These are phyloP conservation scores for Amiota minor DNA, from an alignment of 2,888 invertebrate genomes.

Conservation along the genomic window DNA sequence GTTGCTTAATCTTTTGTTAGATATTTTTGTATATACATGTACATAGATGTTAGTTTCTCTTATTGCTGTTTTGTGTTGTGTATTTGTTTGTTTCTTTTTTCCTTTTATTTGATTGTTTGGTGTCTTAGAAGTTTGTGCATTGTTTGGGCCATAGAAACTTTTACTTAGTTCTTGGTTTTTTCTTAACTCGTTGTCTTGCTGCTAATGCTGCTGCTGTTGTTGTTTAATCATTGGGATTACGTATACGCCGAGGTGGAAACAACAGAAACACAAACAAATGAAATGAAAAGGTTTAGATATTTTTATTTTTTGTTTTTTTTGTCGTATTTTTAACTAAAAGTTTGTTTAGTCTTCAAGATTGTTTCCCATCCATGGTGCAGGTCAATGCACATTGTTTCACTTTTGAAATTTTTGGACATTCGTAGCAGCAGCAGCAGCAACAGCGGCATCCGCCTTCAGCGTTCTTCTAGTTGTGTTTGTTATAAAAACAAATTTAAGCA, in stretches of 20 bases:
- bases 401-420: background rate
- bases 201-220: too few relatives aligned
- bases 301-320: background rate
- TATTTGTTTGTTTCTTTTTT: conserved; percentile 44
- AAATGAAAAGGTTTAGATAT: background rate
- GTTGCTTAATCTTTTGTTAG: conserved; percentile 65
- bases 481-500: background rate
- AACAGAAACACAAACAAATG: background rate
- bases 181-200: background rate
- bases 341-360: background rate
- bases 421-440: too few relatives aligned
- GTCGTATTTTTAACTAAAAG: background rate
- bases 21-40: conserved; percentile 65
- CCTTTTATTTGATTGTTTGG: conserved; percentile 23
- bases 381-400: conserved; percentile 12
- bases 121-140: conserved; percentile 57
- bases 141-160: conserved; percentile 47
- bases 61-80: conserved; percentile 16
- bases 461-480: background rate
- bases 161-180: background rate
- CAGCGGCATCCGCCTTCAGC: background rate
- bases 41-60: conserved; percentile 2
- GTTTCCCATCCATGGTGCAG: background rate
- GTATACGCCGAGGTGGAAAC: conserved; percentile 11
- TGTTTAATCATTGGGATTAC: conserved; percentile 20